Percentiles rank a stretch among this genome's conserved stretches.
These are phyloP conservation scores for Barnardius zonarius DNA, from an alignment of 2,113 vertebrate species.

Conservation along the genomic window DNA sequence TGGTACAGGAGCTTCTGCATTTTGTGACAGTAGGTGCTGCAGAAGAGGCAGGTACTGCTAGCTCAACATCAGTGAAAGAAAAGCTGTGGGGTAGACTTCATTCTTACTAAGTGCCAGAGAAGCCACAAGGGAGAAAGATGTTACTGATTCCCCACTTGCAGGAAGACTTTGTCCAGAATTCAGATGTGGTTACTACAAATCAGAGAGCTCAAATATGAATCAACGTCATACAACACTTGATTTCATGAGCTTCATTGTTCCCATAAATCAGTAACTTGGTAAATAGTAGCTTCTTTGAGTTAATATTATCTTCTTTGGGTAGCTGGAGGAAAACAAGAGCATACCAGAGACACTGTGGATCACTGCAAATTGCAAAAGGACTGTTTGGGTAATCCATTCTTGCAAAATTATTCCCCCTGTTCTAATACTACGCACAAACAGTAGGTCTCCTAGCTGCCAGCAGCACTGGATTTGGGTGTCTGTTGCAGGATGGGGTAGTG, in stretches of 20 bases:
- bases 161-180: neutral
- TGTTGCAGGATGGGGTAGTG: neutral
- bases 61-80: neutral
- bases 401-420: neutral
- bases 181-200: neutral
- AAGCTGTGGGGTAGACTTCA: neutral
- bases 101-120: neutral
- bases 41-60: neutral
- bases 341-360: neutral
- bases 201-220: neutral
- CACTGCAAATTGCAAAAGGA: neutral
- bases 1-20: neutral
- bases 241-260: neutral
- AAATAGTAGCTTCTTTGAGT: neutral
- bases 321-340: neutral
- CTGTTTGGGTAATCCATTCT: neutral
- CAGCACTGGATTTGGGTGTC: neutral
- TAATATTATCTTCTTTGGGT: neutral
- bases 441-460: neutral
- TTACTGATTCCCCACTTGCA: neutral
- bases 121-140: neutral
- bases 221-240: neutral
- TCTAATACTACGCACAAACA: neutral
- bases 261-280: neutral
- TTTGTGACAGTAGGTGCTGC: neutral